phyloP scores from a whole-genome alignment of 2,888 invertebrate genomes.

The Bhutanitis thaidina region DNA sequence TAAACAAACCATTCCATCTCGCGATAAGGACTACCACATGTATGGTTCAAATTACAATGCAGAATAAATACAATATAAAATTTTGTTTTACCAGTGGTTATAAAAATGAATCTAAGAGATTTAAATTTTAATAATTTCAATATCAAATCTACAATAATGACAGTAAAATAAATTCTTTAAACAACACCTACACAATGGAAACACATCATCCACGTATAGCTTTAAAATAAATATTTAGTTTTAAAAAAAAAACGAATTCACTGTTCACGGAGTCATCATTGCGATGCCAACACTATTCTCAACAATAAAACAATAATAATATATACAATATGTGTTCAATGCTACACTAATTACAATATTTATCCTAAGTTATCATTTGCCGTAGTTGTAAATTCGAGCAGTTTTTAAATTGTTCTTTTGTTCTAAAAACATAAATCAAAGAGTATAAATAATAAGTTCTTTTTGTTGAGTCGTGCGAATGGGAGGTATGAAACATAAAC shows the following conservation, averaged over 20 bases:
- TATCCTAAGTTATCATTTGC: too few species aligned
- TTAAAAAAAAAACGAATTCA: conserved; percentile 1
- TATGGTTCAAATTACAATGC: too few species aligned
- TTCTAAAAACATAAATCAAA: not conserved
- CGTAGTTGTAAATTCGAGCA: not conserved
- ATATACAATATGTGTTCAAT: conserved; percentile 4
- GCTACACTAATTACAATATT: too few species aligned
- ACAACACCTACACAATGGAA: conserved; percentile 11
- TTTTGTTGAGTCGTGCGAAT: not conserved
- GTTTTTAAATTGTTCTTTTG: not conserved
- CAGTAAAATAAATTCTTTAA: not conserved
- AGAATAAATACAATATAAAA: not conserved
- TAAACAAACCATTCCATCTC: too few species aligned
- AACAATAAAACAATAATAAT: conserved; percentile 4
- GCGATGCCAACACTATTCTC: not conserved
- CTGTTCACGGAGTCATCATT: not conserved
- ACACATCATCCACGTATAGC: not conserved
- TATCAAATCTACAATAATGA: not conserved
- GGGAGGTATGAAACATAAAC: not conserved
- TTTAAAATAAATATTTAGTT: conserved; percentile 1
- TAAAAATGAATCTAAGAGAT: not conserved
- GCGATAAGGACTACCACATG: too few species aligned
- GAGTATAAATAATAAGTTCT: not conserved
- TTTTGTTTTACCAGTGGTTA: too few species aligned
- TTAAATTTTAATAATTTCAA: not conserved